These are phyloP conservation scores for Micronycteris hirsuta DNA, from an alignment of 2,113 vertebrate genomes.

Conservation along the genomic window DNA sequence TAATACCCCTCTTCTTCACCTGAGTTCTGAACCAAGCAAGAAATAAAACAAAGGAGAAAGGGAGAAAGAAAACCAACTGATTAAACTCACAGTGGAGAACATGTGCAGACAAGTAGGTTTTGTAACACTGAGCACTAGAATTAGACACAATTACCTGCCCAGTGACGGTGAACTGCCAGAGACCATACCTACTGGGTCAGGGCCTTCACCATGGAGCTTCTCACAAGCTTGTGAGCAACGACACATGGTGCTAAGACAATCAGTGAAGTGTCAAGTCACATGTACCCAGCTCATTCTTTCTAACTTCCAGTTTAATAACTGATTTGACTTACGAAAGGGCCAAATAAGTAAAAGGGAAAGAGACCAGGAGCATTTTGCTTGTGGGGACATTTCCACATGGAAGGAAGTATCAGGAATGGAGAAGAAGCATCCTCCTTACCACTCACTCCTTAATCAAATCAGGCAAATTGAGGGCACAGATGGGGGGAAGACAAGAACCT, in stretches of 20 bases:
- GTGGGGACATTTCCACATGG: not conserved
- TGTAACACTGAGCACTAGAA: not conserved
- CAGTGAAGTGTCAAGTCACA: not conserved
- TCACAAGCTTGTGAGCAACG: accelerated
- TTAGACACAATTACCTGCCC: not conserved
- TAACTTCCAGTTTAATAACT: not conserved
- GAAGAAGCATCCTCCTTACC: not conserved
- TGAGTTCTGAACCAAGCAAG: not conserved
- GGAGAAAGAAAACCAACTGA: not conserved
- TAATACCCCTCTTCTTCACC: not conserved
- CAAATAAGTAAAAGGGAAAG: not conserved
- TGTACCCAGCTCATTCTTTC: not conserved
- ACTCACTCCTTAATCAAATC: not conserved
- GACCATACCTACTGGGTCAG: not conserved
- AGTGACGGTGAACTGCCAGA: not conserved
- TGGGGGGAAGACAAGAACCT: not conserved
- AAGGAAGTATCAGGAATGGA: not conserved
- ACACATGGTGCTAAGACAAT: not conserved
- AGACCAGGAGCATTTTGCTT: not conserved
- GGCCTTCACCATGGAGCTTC: not conserved
- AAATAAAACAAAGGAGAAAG: not conserved
- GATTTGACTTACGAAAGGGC: not conserved
- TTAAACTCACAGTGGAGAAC: not conserved
- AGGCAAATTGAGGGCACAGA: not conserved
- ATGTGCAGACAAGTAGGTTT: not conserved